phyloP scores from a whole-genome alignment of 2,888 invertebrate genomes.

The Dinocampus coccinellae region DNA sequence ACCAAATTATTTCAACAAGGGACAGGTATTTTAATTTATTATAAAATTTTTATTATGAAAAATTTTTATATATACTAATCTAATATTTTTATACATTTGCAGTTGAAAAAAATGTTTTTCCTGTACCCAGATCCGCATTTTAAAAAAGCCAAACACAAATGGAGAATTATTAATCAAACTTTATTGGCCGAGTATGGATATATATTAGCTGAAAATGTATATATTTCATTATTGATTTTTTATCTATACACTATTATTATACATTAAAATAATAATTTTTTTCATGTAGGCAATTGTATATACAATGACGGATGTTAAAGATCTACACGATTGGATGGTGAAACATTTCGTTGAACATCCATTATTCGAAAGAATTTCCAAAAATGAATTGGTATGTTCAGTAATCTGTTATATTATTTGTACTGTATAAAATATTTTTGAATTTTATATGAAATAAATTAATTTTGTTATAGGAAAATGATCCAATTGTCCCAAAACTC shows the following conservation, averaged over 20 bases:
- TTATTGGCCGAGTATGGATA: conserved; percentile 98
- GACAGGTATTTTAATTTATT: conserved; percentile 76
- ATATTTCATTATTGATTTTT: conserved; percentile 48
- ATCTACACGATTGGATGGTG: conserved; percentile 98
- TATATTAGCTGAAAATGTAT: conserved; percentile 85
- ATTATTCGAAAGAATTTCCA: conserved; percentile 82
- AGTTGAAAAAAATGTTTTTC: conserved; percentile 98
- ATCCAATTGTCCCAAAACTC: conserved; percentile 90
- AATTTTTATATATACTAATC: background rate
- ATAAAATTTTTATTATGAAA: background rate
- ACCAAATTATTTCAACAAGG: conserved; percentile 96
- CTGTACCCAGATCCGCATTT: conserved; percentile 99
- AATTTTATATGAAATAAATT: conserved; percentile 13
- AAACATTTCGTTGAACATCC: conserved; percentile 92
- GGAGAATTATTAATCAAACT: conserved; percentile 96
- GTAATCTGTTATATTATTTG: too few relatives aligned
- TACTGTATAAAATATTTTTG: background rate
- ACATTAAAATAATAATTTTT: background rate
- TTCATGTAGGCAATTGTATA: conserved; percentile 85
- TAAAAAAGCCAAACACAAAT: conserved; percentile 98
- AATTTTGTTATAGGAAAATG: conserved; percentile 75
- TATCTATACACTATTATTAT: conserved; percentile 2
- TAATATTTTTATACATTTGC: conserved; percentile 43
- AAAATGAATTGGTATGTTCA: conserved; percentile 80
- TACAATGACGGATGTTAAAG: conserved; percentile 97